phyloP scores from a whole-genome alignment of 2,797 vertebrate species.

The Hemitrygon akajei region DNA sequence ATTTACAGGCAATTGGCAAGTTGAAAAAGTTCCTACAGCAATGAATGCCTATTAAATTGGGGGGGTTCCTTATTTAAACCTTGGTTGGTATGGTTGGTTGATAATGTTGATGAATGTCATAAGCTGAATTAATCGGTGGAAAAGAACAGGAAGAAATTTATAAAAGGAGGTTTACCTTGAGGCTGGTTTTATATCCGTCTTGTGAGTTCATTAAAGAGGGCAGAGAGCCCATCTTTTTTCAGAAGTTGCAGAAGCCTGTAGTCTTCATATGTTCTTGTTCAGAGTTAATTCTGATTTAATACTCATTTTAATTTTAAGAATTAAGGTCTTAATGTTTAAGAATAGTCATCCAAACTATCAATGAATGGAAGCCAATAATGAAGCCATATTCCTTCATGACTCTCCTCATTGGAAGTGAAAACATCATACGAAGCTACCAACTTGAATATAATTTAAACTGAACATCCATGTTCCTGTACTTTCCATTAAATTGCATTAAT shows the following conservation, averaged over 20 bases:
- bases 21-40: conserved; percentile 10
- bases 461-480: not conserved
- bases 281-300: not conserved
- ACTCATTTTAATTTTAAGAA: not conserved
- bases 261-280: not conserved
- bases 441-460: not conserved
- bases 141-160: not conserved
- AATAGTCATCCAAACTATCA: not conserved
- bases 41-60: not conserved
- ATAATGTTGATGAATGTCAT: not conserved
- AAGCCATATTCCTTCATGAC: not conserved
- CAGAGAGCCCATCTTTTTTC: not conserved
- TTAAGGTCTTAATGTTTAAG: not conserved
- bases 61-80: not conserved
- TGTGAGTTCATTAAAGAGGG: not conserved
- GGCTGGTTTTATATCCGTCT: not conserved
- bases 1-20: not conserved
- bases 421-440: not conserved
- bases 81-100: no score
- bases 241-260: not conserved
- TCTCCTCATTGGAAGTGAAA: not conserved
- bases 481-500: not conserved
- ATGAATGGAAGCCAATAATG: not conserved
- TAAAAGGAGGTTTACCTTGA: not conserved
- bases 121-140: not conserved